phyloP scores from a whole-genome alignment of 1,140 invertebrate genomes.

The Lasioglossum baleicum region DNA sequence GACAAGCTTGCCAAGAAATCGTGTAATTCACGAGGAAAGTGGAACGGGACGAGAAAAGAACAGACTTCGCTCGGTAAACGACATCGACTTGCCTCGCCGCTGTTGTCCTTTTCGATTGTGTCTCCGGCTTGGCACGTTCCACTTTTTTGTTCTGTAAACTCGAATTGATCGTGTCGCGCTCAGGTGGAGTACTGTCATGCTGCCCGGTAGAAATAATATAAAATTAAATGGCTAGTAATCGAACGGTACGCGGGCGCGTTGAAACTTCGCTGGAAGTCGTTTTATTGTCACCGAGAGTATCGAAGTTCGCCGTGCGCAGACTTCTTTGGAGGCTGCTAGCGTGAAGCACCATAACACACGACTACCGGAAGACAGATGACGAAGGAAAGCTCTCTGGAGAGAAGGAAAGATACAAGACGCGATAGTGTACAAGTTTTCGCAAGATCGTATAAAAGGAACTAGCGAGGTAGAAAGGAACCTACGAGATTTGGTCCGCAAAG shows the following conservation, averaged over 20 bases:
- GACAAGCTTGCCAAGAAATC: constrained; percentile 47
- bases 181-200: neutral
- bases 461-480: constrained; percentile 32
- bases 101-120: constrained; percentile 3
- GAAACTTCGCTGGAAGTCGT: neutral
- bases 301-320: constrained; percentile 19
- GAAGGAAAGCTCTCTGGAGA: constrained; percentile 51
- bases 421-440: constrained; percentile 53
- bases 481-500: constrained; percentile 25
- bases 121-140: neutral
- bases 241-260: neutral
- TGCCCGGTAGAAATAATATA: neutral
- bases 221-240: constrained; percentile 22
- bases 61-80: constrained; percentile 19
- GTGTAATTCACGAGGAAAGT: neutral
- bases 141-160: constrained; percentile 1
- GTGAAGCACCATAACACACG: constrained; percentile 41
- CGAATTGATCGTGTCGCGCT: neutral
- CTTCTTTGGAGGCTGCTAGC: constrained; percentile 12
- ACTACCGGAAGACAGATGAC: constrained; percentile 31
- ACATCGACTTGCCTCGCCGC: neutral
- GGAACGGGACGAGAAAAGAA: neutral
- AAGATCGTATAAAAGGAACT: constrained; percentile 59
- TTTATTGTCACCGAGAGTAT: constrained; percentile 27
- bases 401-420: constrained; percentile 33